Evolutionary conservation across 2,113 vertebrate species (phyloP).

Genomic region (Pseudorasbora parva): DNA sequence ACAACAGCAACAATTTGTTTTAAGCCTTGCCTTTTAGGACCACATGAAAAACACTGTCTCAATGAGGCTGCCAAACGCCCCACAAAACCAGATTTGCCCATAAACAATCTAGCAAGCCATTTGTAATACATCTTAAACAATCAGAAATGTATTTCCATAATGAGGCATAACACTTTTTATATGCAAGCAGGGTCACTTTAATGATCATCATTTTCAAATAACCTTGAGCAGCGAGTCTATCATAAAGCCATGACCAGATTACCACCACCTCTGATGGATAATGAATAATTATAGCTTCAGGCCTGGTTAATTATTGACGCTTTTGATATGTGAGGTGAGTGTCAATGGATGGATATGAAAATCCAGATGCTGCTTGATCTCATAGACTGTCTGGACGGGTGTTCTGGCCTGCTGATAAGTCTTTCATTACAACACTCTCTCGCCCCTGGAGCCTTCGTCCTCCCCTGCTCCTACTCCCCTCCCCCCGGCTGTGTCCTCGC

Average conservation of each 20-base stretch:
- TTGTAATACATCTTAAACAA: background rate
- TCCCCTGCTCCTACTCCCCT: conserved; percentile 29
- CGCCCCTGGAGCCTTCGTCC: conserved; percentile 35
- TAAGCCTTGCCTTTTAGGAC: conserved; percentile 30
- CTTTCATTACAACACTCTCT: conserved; percentile 45
- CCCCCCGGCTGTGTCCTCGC: conserved; percentile 20
- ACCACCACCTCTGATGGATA: conserved; percentile 20
- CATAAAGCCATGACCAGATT: conserved; percentile 27
- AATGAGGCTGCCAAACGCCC: conserved; percentile 19
- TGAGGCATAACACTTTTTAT: background rate
- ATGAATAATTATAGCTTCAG: conserved; percentile 36
- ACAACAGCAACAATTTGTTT: conserved; percentile 23
- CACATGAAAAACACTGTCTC: conserved; percentile 39
- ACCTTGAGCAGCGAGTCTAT: conserved; percentile 27
- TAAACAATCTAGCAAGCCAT: background rate
- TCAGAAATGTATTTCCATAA: background rate
- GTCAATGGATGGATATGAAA: conserved; percentile 14
- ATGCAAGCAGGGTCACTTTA: conserved; percentile 20
- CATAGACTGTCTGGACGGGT: conserved; percentile 26
- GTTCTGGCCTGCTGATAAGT: conserved; percentile 41
- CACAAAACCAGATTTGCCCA: conserved; percentile 9
- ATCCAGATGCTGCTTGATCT: conserved; percentile 23
- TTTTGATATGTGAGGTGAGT: conserved; percentile 21
- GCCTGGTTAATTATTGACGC: conserved; percentile 25
- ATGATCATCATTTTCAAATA: conserved; percentile 22